Conservation (phyloP, 2,888 invertebrate species). For the Copidosoma aretas region DNA sequence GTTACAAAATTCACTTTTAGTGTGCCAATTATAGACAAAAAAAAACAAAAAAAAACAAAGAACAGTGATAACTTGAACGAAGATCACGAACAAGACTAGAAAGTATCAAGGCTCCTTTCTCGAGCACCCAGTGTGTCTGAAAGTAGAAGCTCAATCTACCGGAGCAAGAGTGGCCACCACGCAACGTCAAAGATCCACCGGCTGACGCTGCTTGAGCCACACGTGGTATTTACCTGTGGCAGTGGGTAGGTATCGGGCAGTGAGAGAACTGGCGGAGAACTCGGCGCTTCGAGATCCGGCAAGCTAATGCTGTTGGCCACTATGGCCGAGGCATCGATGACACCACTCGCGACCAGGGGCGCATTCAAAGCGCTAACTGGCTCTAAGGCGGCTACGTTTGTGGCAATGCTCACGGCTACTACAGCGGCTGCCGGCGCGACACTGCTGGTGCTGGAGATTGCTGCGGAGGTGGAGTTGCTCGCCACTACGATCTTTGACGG, state of each 20-base stretch:
- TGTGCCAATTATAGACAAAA: too few species aligned
- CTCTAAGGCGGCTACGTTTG: conserved; percentile 63
- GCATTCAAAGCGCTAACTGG: conserved; percentile 41
- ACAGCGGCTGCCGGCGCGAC: conserved; percentile 35
- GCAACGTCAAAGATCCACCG: conserved; percentile 18
- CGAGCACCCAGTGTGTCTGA: too few species aligned
- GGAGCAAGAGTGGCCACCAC: conserved; percentile 38
- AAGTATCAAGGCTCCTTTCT: too few species aligned
- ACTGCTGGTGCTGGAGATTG: conserved; percentile 34
- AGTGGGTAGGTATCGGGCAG: conserved; percentile 61
- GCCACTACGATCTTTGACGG: conserved; percentile 3
- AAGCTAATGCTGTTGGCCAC: conserved; percentile 15
- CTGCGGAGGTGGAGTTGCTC: conserved; percentile 43
- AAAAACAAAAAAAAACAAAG: background rate
- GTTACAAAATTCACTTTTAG: too few species aligned
- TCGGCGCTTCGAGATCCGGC: conserved; percentile 66
- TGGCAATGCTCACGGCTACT: conserved; percentile 43
- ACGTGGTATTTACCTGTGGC: conserved; percentile 55
- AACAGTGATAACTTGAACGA: too few species aligned
- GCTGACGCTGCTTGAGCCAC: background rate
- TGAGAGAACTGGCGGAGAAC: conserved; percentile 60
- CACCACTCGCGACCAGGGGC: conserved; percentile 42
- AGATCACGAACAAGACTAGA: too few species aligned
- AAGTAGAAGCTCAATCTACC: conserved; percentile 1
- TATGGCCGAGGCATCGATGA: background rate